A percentile compares a stretch with the other conserved stretches of the same genome.
Conservation (phyloP, 1,140 invertebrate genomes). For the Drosophila tani region DNA sequence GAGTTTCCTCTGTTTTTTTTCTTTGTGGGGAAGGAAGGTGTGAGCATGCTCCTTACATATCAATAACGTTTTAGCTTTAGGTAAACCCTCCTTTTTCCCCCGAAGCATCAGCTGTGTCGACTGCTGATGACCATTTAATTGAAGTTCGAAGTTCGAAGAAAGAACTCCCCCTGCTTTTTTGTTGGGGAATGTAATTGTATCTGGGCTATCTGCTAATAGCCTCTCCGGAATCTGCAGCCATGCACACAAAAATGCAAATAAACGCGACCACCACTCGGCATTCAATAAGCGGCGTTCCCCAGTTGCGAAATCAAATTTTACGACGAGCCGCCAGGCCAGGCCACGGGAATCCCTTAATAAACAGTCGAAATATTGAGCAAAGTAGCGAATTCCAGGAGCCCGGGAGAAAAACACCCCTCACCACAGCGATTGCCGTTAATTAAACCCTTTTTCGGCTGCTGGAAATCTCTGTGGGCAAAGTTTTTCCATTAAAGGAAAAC, state of each 20-base stretch:
- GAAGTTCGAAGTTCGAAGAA: slow-evolving; percentile 53
- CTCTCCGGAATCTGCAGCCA: slow-evolving; percentile 36
- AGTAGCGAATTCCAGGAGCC: slow-evolving; percentile 65
- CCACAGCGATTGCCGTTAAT: slow-evolving; percentile 64
- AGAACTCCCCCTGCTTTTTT: not conserved
- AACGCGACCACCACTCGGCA: slow-evolving; percentile 57
- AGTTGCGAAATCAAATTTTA: slow-evolving; percentile 80
- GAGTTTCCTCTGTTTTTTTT: slow-evolving; percentile 18
- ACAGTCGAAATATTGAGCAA: slow-evolving; percentile 56
- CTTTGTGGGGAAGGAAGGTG: slow-evolving; percentile 58
- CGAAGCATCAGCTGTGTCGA: slow-evolving; percentile 70
- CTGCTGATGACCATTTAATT: slow-evolving; percentile 84
- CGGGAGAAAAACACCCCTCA: slow-evolving; percentile 21
- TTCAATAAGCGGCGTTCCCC: slow-evolving; percentile 64
- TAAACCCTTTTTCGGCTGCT: slow-evolving; percentile 60
- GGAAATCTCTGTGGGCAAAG: slow-evolving; percentile 72
- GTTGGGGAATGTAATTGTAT: slow-evolving; percentile 39
- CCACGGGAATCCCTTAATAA: slow-evolving; percentile 79
- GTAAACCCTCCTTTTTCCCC: slow-evolving; percentile 19
- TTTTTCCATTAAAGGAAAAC: slow-evolving; percentile 73
- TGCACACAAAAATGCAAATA: slow-evolving; percentile 79
- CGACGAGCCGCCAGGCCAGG: slow-evolving; percentile 51
- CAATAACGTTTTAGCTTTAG: slow-evolving; percentile 77
- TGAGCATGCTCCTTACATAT: slow-evolving; percentile 76
- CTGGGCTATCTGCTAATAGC: slow-evolving; percentile 26